These are phyloP conservation scores for Oryzias celebensis DNA, from an alignment of 2,113 vertebrate genomes.

Conservation along the genomic window DNA sequence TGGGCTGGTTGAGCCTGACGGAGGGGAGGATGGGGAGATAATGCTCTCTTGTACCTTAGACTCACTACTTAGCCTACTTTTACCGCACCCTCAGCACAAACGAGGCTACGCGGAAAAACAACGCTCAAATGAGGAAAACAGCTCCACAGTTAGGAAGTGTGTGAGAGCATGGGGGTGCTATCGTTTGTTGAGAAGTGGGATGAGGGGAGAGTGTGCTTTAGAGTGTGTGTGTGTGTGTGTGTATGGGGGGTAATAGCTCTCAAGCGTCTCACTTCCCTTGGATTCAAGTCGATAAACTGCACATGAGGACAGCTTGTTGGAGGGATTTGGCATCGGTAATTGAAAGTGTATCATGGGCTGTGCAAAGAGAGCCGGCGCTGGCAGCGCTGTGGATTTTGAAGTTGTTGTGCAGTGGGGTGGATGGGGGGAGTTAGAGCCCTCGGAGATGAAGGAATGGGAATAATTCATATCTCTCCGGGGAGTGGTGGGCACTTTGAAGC, in stretches of 20 bases:
- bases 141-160: slow-evolving; percentile 22
- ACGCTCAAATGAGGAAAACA: slow-evolving; percentile 42
- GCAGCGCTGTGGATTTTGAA: slow-evolving; percentile 45
- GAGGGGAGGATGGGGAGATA: slow-evolving; percentile 55
- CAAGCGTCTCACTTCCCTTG: slow-evolving; percentile 45
- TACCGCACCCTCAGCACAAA: slow-evolving; percentile 60
- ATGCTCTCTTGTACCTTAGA: slow-evolving; percentile 49
- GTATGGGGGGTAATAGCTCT: slow-evolving; percentile 48
- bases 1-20: slow-evolving; percentile 70
- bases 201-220: slow-evolving; percentile 21
- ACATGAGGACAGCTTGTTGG: slow-evolving; percentile 54
- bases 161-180: background rate
- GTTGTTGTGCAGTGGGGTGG: slow-evolving; percentile 37
- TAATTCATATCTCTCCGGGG: slow-evolving; percentile 64
- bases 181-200: slow-evolving; percentile 35
- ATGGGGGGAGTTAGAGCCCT: background rate
- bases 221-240: slow-evolving; percentile 11
- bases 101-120: slow-evolving; percentile 49
- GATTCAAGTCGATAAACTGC: slow-evolving; percentile 58
- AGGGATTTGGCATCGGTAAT: slow-evolving; percentile 54
- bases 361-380: slow-evolving; percentile 28
- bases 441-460: slow-evolving; percentile 45
- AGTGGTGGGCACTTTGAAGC: slow-evolving; percentile 55
- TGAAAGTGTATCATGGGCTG: slow-evolving; percentile 54
- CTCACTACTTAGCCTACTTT: slow-evolving; percentile 66